A percentile compares a stretch with the other conserved stretches of the same genome.
Evolutionary conservation across 1,140 invertebrate species (phyloP).

Genomic region (Drosophila sucinea): DNA sequence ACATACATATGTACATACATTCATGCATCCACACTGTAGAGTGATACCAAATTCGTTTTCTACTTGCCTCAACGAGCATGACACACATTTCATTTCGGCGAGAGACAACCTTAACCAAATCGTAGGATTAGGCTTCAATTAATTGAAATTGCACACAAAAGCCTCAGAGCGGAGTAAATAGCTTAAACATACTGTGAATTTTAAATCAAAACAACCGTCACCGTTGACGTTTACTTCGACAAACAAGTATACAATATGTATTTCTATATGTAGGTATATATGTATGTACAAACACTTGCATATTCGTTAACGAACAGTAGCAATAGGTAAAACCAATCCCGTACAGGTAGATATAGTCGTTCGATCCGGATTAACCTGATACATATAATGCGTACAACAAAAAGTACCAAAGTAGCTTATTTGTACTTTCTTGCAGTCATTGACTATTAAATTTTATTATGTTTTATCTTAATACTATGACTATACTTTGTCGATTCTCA

Average conservation of each 20-base stretch:
- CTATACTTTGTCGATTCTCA: too few relatives aligned
- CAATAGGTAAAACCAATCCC: neutral
- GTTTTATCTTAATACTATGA: too few relatives aligned
- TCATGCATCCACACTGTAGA: neutral
- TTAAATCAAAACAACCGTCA: slow-evolving; percentile 13
- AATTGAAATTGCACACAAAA: slow-evolving; percentile 20
- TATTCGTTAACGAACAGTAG: neutral
- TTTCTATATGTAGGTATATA: neutral
- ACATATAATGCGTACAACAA: too few relatives aligned
- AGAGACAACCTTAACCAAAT: slow-evolving; percentile 18
- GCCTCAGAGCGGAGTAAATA: neutral
- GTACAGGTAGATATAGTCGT: too few relatives aligned
- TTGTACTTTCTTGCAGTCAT: too few relatives aligned
- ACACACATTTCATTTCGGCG: slow-evolving; percentile 19
- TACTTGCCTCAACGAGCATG: slow-evolving; percentile 1
- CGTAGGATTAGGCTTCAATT: slow-evolving; percentile 7
- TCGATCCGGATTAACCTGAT: too few relatives aligned
- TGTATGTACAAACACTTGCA: neutral
- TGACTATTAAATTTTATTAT: too few relatives aligned
- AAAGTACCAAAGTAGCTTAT: too few relatives aligned
- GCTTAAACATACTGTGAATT: slow-evolving; percentile 13
- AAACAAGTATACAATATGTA: neutral
- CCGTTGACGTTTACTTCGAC: slow-evolving; percentile 1
- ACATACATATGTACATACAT: slow-evolving; percentile 7
- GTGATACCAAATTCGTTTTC: slow-evolving; percentile 10